Evolutionary conservation across 2,888 invertebrate species (phyloP).

Genomic region (Dicycla oo): DNA sequence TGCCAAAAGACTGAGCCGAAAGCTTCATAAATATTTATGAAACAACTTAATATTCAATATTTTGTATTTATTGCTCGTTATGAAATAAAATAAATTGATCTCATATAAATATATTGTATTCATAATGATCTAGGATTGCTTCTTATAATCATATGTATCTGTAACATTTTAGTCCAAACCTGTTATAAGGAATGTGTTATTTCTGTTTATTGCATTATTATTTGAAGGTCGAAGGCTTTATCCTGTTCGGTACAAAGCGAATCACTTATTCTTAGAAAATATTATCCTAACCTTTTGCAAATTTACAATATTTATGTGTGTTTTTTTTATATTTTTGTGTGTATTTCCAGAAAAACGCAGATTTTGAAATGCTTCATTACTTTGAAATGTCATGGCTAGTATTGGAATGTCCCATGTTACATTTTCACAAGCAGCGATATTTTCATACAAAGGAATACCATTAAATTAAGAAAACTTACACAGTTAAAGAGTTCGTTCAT

Average conservation of each 20-base stretch:
- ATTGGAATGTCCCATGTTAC: background rate
- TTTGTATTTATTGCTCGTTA: slow-evolving; percentile 16
- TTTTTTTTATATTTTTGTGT: slow-evolving; percentile 11
- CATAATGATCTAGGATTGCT: slow-evolving; percentile 27
- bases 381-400: background rate
- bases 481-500: background rate
- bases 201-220: slow-evolving; percentile 38
- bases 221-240: slow-evolving; percentile 50
- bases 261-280: slow-evolving; percentile 45
- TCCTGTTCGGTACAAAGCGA: slow-evolving; percentile 55
- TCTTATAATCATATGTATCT: slow-evolving; percentile 57
- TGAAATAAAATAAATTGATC: slow-evolving; percentile 10
- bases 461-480: background rate
- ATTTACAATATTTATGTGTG: slow-evolving; percentile 1
- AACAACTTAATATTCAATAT: slow-evolving; percentile 10
- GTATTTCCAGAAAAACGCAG: slow-evolving; percentile 16
- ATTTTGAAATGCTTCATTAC: background rate
- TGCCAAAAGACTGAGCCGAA: background rate
- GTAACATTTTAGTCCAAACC: slow-evolving; percentile 50
- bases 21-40: slow-evolving; percentile 32
- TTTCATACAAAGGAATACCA: background rate
- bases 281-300: slow-evolving; percentile 20
- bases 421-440: background rate
- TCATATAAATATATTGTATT: slow-evolving; percentile 18
- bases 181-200: slow-evolving; percentile 38